Percentiles rank a stretch among this genome's conserved stretches.
Conservation (phyloP, 2,797 vertebrate species). For the Pipistrellus kuhlii region DNA sequence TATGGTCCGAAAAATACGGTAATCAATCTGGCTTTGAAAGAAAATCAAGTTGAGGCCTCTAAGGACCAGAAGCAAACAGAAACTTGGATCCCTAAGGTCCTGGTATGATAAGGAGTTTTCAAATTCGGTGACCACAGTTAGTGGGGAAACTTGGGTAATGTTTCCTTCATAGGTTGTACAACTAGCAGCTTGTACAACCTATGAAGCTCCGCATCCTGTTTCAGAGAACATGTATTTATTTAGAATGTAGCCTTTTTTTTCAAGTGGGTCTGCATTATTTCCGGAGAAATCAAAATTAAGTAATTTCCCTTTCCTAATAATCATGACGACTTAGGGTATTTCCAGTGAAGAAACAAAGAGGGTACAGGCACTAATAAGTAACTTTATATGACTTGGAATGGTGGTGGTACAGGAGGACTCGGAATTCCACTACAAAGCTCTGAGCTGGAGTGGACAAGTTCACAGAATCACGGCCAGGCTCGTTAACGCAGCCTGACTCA, state of each 20-base stretch:
- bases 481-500: neutral
- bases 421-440: neutral
- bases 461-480: neutral
- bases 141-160: neutral
- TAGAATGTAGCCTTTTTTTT: neutral
- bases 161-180: neutral
- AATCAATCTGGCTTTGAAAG: slow-evolving; percentile 32
- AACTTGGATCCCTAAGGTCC: neutral
- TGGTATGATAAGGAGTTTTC: neutral
- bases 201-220: neutral
- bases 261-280: slow-evolving; percentile 29
- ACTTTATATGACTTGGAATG: neutral
- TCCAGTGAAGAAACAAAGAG: neutral
- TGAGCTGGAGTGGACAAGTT: neutral
- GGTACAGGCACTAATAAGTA: neutral
- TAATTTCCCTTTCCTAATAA: neutral
- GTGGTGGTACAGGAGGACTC: neutral
- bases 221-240: slow-evolving; percentile 52
- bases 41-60: slow-evolving; percentile 6
- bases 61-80: neutral
- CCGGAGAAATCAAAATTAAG: slow-evolving; percentile 31
- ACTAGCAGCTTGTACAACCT: neutral
- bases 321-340: neutral
- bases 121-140: neutral
- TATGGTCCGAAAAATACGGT: too few species aligned